phyloP scores from a whole-genome alignment of 1,140 invertebrate species.

The Hermetia illucens region DNA sequence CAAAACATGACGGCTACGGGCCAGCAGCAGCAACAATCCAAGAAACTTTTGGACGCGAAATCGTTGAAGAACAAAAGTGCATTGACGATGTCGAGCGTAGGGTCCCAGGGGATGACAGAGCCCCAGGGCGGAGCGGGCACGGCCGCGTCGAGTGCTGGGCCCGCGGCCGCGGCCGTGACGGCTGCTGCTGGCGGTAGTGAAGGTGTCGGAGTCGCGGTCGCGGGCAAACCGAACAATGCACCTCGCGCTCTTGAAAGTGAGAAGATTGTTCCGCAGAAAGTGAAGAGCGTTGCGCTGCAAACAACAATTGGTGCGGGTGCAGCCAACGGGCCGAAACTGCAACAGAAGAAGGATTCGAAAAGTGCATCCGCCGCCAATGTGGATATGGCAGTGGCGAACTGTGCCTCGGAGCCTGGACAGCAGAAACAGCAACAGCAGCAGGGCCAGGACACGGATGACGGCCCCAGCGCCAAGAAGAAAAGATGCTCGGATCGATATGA shows the following conservation, averaged over 20 bases:
- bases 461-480: conserved; percentile 54
- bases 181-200: conserved; percentile 6
- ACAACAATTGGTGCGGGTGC: too few relatives aligned
- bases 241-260: conserved; percentile 34
- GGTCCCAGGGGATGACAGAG: conserved; percentile 24
- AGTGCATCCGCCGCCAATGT: conserved; percentile 6
- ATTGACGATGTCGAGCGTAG: conserved; percentile 39
- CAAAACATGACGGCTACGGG: conserved; percentile 9
- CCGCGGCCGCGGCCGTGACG: conserved; percentile 5
- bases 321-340: conserved; percentile 16
- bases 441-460: conserved; percentile 13
- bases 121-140: conserved; percentile 28
- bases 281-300: too few relatives aligned
- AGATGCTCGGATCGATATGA: conserved; percentile 74
- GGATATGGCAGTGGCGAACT: conserved; percentile 16
- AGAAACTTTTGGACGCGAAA: conserved; percentile 25
- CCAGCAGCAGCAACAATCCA: conserved; percentile 29
- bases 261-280: conserved; percentile 33
- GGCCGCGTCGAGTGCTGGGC: conserved; percentile 19
- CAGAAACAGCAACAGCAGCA: conserved; percentile 4
- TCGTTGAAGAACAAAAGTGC: conserved; percentile 34
- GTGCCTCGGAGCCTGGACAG: conserved; percentile 12
- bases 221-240: too few relatives aligned
- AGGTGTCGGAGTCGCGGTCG: too few relatives aligned
- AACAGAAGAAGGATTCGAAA: conserved; percentile 10